A percentile compares a stretch with the other conserved stretches of the same genome.
phyloP scores from a whole-genome alignment of 1,140 invertebrate species.

The Drosophila nebulosa region DNA sequence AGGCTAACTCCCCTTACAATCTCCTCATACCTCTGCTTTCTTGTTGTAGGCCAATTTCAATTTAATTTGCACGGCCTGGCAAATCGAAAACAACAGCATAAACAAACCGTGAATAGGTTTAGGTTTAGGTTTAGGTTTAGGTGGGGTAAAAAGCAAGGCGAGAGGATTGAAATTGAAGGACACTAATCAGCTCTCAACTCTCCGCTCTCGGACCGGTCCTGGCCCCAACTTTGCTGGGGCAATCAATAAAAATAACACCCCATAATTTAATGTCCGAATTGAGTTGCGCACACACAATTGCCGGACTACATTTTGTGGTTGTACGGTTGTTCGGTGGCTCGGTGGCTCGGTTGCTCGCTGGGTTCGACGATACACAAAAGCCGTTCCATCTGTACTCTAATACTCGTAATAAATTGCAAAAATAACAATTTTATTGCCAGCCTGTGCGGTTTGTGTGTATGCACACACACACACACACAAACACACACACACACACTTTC shows the following conservation, averaged over 20 bases:
- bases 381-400: constrained; percentile 75
- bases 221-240: constrained; percentile 11
- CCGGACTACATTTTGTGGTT: constrained; percentile 66
- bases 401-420: constrained; percentile 68
- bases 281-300: constrained; percentile 63
- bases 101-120: constrained; percentile 57
- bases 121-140: neutral
- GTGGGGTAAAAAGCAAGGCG: neutral
- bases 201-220: no score
- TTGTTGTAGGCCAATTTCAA: constrained; percentile 42
- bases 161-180: constrained; percentile 30
- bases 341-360: neutral
- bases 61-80: constrained; percentile 56
- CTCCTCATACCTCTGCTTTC: neutral
- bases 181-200: constrained; percentile 4
- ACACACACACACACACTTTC: no score
- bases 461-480: no score
- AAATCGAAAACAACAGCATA: constrained; percentile 62
- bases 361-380: constrained; percentile 4
- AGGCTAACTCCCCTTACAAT: neutral
- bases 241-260: constrained; percentile 78
- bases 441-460: constrained; percentile 37
- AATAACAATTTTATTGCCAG: constrained; percentile 76
- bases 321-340: neutral
- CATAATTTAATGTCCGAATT: constrained; percentile 75